Evolutionary conservation across 1,140 invertebrate genomes (phyloP).

Genomic region (Sesamia nonagrioides): DNA sequence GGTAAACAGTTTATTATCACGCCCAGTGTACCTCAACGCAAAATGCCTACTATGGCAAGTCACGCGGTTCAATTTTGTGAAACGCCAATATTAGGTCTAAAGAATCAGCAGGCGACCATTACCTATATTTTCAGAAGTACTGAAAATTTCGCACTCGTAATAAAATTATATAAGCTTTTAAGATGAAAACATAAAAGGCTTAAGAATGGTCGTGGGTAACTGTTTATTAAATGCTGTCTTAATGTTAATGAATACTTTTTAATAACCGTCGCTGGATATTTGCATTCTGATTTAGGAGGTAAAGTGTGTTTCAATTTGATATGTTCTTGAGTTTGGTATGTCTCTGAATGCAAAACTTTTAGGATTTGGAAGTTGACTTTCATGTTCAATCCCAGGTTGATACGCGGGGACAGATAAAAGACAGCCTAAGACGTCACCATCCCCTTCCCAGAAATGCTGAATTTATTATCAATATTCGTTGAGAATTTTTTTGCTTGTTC

Average conservation of each 20-base stretch:
- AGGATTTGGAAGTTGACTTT: too few relatives aligned
- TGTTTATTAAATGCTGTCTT: not conserved
- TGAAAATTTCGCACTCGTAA: slow-evolving; percentile 16
- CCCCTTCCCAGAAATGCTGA: too few relatives aligned
- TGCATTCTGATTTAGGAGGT: too few relatives aligned
- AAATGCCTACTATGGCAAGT: slow-evolving; percentile 67
- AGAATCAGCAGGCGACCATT: slow-evolving; percentile 52
- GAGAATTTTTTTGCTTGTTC: too few relatives aligned
- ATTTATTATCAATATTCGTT: too few relatives aligned
- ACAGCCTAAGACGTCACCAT: too few relatives aligned
- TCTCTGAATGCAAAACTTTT: too few relatives aligned
- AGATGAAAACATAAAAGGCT: slow-evolving; percentile 26
- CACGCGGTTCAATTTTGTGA: slow-evolving; percentile 76
- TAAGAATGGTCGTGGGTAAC: not conserved
- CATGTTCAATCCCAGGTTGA: too few relatives aligned
- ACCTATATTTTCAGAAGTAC: slow-evolving; percentile 25
- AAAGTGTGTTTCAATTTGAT: too few relatives aligned
- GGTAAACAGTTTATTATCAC: not conserved
- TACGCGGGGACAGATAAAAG: too few relatives aligned
- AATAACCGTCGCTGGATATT: not conserved
- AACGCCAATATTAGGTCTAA: slow-evolving; percentile 65
- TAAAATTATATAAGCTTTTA: slow-evolving; percentile 23
- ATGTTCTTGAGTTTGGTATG: too few relatives aligned
- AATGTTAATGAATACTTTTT: not conserved
- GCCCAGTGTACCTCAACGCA: slow-evolving; percentile 43